Evolutionary conservation across 2,113 vertebrate genomes (phyloP), one percentile per base, ranked within the genome.

Genomic region (Catharus fuscescens): DNA sequence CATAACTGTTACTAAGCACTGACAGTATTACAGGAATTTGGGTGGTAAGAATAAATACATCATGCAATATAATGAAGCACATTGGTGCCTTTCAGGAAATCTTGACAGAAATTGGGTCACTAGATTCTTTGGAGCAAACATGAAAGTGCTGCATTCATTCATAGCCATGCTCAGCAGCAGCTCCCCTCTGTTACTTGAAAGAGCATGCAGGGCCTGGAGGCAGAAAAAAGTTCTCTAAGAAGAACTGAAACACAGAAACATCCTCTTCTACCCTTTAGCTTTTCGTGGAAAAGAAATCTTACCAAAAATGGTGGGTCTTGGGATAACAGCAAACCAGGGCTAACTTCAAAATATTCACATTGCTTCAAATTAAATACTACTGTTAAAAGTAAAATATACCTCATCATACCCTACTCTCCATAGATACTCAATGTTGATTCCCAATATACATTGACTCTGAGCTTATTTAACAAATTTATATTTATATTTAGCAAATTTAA

Each of bases 121-220:
- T 47, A 29, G 31, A 67, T 53, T 86, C 38, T 80, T 32, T 1
- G 2, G 59, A 91, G 72, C 69, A 52, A 78, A 72, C 59, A 83
- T 61, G 38, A 94, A 95, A 94, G 60, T 50, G 66, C 59, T 78
- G 34, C 56, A 29, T 88, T 93, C 67, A 88, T 86, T 82, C 62
- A 53, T 10, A 94, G 52, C 32, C 42, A 62, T 0, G 7, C 34
- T 34, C 40, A 82, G 64, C 16, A 62, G 34, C 36, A 76, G 80
- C 67, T 94, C 38, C 29, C 8, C 40, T 54, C 54, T 4, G 3
- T n/a, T 80, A 93, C 60, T 80, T 56, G 42, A 70, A 69, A 83
- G 40, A 90, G 13, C 23, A 26, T 10, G 10, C 71, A 86, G 8
- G 16, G 34, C 18, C 76, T 77, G 60, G 18, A 94, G 64, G 44